These are phyloP conservation scores for Salticus scenicus DNA, from an alignment of 2,888 invertebrate genomes.

Conservation along the genomic window DNA sequence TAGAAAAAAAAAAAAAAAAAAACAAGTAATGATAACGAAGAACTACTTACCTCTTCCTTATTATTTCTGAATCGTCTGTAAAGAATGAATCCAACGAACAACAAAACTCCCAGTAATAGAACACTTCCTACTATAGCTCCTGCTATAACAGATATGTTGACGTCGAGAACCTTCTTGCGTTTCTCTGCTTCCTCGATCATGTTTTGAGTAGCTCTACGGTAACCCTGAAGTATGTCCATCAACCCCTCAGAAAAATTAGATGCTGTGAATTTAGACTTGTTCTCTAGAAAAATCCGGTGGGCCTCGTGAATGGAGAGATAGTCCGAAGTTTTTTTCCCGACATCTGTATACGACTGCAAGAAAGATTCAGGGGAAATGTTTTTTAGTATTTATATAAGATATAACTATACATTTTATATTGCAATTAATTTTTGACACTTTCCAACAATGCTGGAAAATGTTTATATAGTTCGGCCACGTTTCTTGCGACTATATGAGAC, in stretches of 20 bases:
- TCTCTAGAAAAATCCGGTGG: slow-evolving; percentile 47
- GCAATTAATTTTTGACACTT: too few relatives aligned
- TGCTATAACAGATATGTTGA: slow-evolving; percentile 33
- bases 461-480: too few relatives aligned
- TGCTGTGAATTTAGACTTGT: slow-evolving; percentile 38
- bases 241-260: slow-evolving; percentile 52
- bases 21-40: too few relatives aligned
- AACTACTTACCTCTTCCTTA: neutral
- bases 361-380: neutral
- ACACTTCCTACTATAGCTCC: slow-evolving; percentile 54
- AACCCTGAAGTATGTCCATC: slow-evolving; percentile 36
- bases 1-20: too few relatives aligned
- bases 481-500: too few relatives aligned
- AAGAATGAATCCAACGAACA: slow-evolving; percentile 38
- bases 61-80: slow-evolving; percentile 21
- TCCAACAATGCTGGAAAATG: too few relatives aligned
- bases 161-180: neutral
- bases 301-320: slow-evolving; percentile 48
- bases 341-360: slow-evolving; percentile 56
- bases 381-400: too few relatives aligned
- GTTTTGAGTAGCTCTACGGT: slow-evolving; percentile 19
- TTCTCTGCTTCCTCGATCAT: neutral
- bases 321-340: slow-evolving; percentile 31
- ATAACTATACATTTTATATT: too few relatives aligned
- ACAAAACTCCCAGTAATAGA: slow-evolving; percentile 30